Base-by-base conservation (phyloP, 2,888 invertebrate genomes). In the Nymphalis c-album region DNA sequence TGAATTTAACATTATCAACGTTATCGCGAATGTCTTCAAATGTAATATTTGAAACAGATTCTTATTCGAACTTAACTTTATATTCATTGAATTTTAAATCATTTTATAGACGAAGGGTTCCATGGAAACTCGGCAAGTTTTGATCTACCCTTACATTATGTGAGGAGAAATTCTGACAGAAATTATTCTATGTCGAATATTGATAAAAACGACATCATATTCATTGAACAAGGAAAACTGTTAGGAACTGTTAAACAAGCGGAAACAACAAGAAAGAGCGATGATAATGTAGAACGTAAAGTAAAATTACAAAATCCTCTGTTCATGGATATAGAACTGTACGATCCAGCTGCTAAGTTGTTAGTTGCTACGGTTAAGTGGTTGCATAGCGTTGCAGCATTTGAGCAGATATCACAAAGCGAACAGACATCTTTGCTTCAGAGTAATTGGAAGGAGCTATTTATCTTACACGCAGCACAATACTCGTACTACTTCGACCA, bases 401-500 rank as follows among this genome's bases (percentile, higher is more conserved):
- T 96, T 82, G 85, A 95, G 18, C 95, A 96, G 82, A 93, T 96
- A 74, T 83, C 85, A 61, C 74, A 76, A 1, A 73, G 94, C 60
- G 97, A 97, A 77, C 97, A 97, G 81, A 94, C 94, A 0, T 93
- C 94, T 62, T 91, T 97, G 50, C 86, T 97, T 63, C 95, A 96
- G 78, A 95, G 94, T 79, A 95, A 96, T 45, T 97, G 97, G 97
- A 95, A 95, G 77, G 97, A 97, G 81, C 86, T 97, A 6, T 97
- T 97, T 82, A 93, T 97, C 1, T 85, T 97, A 13, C 97, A 96
- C 45, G 96, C 97, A 10, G 96, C 97, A 0, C 97, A 97, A 80
- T 96, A 96, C 94, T 94, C 95, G 2, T 93, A 96, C 70, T 94
- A 94, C 20, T 93, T 97, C 47, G 95, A 96, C 73, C 95, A 96